A percentile compares a stretch with the other conserved stretches of the same genome.
Evolutionary conservation across 2,797 vertebrate species (phyloP).

Genomic region (Xyrichtys novacula): DNA sequence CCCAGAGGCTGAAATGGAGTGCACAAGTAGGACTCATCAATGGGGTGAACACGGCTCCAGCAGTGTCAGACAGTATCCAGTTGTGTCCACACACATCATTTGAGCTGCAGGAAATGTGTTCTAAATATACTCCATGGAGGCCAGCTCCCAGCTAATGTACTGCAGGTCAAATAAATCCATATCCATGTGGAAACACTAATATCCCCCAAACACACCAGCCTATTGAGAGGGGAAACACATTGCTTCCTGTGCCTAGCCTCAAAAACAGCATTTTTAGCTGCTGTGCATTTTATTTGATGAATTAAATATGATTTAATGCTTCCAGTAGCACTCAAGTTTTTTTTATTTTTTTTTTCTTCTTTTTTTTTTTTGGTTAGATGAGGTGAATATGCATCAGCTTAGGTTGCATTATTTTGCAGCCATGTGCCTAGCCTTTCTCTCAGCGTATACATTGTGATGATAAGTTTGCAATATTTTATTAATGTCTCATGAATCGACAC

Average conservation of each 20-base stretch:
- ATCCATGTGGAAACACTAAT: slow-evolving; percentile 73
- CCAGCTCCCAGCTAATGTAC: slow-evolving; percentile 64
- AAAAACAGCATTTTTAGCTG: slow-evolving; percentile 13
- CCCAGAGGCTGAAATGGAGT: slow-evolving; percentile 30
- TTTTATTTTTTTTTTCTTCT: too few relatives aligned
- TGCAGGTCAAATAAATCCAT: slow-evolving; percentile 78
- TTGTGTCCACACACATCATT: slow-evolving; percentile 62
- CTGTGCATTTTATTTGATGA: slow-evolving; percentile 28
- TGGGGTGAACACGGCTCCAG: slow-evolving; percentile 49
- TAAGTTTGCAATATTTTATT: slow-evolving; percentile 41
- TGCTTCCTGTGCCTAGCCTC: slow-evolving; percentile 25
- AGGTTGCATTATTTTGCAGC: not conserved
- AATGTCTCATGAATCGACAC: slow-evolving; percentile 39
- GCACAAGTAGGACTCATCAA: slow-evolving; percentile 44
- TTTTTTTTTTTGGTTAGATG: slow-evolving; percentile 32
- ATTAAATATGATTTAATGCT: slow-evolving; percentile 52
- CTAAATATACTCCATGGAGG: slow-evolving; percentile 70
- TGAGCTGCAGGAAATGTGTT: slow-evolving; percentile 68
- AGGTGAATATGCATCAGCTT: slow-evolving; percentile 14
- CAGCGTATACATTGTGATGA: slow-evolving; percentile 6
- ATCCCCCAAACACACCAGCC: slow-evolving; percentile 53
- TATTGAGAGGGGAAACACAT: slow-evolving; percentile 33
- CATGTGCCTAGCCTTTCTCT: slow-evolving; percentile 5
- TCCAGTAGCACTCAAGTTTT: slow-evolving; percentile 10
- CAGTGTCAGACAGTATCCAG: slow-evolving; percentile 61